A percentile compares a stretch with the other conserved stretches of the same genome.
These are phyloP conservation scores for Magallana angulata DNA, from an alignment of 1,140 invertebrate species.

Conservation along the genomic window DNA sequence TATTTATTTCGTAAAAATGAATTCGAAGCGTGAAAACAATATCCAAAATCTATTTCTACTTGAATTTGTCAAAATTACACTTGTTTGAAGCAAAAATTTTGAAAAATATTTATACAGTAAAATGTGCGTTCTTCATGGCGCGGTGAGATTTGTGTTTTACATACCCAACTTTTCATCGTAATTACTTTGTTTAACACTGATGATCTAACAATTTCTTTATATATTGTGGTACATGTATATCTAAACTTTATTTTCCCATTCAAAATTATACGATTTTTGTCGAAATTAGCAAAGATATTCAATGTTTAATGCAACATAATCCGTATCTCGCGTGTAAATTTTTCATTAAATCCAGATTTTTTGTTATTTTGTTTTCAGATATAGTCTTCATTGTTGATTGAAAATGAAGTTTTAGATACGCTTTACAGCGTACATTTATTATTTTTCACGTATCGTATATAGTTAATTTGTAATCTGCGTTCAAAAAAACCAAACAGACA, in stretches of 20 bases:
- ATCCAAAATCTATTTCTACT: no score
- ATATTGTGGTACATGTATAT: neutral
- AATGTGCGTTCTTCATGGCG: neutral
- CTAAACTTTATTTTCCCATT: neutral
- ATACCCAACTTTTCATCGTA: slow-evolving; percentile 12
- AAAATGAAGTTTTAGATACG: neutral
- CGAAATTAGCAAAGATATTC: slow-evolving; percentile 3
- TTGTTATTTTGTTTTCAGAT: neutral
- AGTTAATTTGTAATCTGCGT: neutral
- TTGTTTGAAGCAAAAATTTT: neutral
- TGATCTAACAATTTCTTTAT: neutral
- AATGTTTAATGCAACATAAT: neutral
- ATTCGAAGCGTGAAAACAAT: no score
- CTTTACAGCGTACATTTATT: neutral
- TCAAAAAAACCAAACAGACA: neutral
- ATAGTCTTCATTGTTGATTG: neutral
- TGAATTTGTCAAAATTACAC: no score
- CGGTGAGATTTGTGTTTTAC: slow-evolving; percentile 11
- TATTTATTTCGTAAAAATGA: no score
- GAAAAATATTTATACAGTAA: neutral
- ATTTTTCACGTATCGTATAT: neutral
- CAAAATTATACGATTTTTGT: neutral
- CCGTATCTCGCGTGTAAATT: neutral
- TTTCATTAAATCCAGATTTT: neutral
- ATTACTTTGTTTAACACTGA: neutral